Evolutionary conservation across 2,797 vertebrate species (phyloP).

Genomic region (Atherinosoma microstoma): DNA sequence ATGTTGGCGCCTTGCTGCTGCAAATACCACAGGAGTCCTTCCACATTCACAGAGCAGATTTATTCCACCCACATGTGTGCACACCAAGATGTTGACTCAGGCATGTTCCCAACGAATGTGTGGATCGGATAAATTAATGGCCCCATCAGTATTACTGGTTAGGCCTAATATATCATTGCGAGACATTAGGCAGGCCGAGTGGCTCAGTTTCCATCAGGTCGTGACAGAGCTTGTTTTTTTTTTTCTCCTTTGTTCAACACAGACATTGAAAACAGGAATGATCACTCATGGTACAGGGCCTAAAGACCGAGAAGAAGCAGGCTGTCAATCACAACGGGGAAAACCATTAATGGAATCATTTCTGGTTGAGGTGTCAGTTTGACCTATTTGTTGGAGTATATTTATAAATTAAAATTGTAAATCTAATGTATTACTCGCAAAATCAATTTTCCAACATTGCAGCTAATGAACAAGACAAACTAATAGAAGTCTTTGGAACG

Average conservation of each 20-base stretch:
- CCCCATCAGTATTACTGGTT: slow-evolving; percentile 34
- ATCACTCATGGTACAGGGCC: background rate
- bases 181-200: slow-evolving; percentile 36
- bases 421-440: background rate
- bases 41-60: slow-evolving; percentile 9
- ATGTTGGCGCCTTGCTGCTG: background rate
- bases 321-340: background rate
- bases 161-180: slow-evolving; percentile 52
- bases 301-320: background rate
- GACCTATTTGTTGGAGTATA: background rate
- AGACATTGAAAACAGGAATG: background rate
- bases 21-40: slow-evolving; percentile 7
- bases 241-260: slow-evolving; percentile 16
- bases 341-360: background rate
- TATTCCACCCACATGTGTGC: slow-evolving; percentile 25
- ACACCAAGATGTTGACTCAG: slow-evolving; percentile 48
- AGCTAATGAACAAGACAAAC: background rate
- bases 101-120: slow-evolving; percentile 45
- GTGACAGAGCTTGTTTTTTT: slow-evolving; percentile 29
- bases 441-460: background rate
- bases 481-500: background rate
- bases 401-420: background rate
- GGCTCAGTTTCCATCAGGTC: slow-evolving; percentile 25
- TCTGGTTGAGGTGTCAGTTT: background rate
- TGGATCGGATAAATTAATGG: slow-evolving; percentile 50